Evolutionary conservation across 1,140 invertebrate species (phyloP).

Genomic region (Orussus abietinus): DNA sequence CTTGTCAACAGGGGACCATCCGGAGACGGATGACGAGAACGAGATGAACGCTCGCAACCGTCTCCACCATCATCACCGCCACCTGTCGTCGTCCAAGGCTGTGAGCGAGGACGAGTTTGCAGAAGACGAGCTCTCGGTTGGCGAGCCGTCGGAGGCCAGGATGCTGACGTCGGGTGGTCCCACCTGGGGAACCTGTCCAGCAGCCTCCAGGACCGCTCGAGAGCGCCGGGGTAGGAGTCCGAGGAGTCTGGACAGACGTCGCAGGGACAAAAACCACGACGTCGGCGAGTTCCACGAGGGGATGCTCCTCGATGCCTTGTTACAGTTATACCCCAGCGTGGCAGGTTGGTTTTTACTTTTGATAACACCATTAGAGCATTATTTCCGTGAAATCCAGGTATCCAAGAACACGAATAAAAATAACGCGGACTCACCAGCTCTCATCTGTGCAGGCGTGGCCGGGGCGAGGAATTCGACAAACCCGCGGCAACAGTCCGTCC

Average conservation of each 20-base stretch:
- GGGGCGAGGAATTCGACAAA: constrained; percentile 33
- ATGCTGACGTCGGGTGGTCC: constrained; percentile 48
- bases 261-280: constrained; percentile 45
- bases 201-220: constrained; percentile 44
- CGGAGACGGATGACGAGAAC: constrained; percentile 58
- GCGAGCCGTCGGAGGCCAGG: constrained; percentile 55
- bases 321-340: constrained; percentile 53
- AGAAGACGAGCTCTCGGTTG: constrained; percentile 62
- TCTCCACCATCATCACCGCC: constrained; percentile 34
- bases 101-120: constrained; percentile 67
- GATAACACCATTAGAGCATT: background rate
- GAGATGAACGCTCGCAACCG: constrained; percentile 49
- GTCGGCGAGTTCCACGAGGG: constrained; percentile 62
- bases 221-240: constrained; percentile 54
- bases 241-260: constrained; percentile 57
- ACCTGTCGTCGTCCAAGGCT: constrained; percentile 46
- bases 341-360: constrained; percentile 37
- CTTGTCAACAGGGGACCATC: constrained; percentile 49
- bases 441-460: constrained; percentile 37
- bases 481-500: constrained; percentile 43
- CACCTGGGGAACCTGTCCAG: constrained; percentile 46
- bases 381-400: too few species aligned
- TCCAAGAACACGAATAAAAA: too few species aligned
- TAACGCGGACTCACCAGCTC: background rate
- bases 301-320: constrained; percentile 61